phyloP scores from a whole-genome alignment of 2,888 invertebrate species.

The Onthophagus sagittarius region DNA sequence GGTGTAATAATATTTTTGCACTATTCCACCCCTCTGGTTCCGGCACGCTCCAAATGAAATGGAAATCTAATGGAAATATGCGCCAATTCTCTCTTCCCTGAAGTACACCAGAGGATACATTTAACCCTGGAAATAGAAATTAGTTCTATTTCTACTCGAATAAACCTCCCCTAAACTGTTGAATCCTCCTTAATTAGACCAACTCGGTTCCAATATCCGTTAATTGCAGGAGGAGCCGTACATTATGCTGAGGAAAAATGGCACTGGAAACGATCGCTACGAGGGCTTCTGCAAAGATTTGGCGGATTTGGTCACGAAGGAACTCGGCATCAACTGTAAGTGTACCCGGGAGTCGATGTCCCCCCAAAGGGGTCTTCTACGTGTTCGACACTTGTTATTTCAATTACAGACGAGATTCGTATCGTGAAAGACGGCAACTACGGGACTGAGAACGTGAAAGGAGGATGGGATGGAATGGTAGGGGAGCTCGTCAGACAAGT shows the following conservation, averaged over 20 bases:
- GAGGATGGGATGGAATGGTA: slow-evolving; percentile 85
- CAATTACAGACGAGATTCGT: slow-evolving; percentile 71
- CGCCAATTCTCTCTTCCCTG: slow-evolving; percentile 1
- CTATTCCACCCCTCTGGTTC: not conserved
- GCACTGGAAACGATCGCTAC: slow-evolving; percentile 72
- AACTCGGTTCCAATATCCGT: not conserved
- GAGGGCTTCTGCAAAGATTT: slow-evolving; percentile 93
- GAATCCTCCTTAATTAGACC: not conserved
- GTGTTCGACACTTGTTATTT: slow-evolving; percentile 15
- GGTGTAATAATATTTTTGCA: not conserved
- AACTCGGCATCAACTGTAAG: slow-evolving; percentile 82
- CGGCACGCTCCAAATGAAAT: slow-evolving; percentile 3
- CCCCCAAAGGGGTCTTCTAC: not conserved
- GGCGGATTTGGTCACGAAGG: slow-evolving; percentile 74
- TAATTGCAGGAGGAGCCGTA: slow-evolving; percentile 76
- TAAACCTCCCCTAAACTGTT: not conserved
- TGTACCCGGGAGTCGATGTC: slow-evolving; percentile 29
- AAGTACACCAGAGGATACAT: not conserved
- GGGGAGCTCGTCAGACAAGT: slow-evolving; percentile 85
- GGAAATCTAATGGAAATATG: slow-evolving; percentile 10
- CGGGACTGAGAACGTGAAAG: slow-evolving; percentile 72
- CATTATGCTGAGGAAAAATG: slow-evolving; percentile 69
- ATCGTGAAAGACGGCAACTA: slow-evolving; percentile 84
- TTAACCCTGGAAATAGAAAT: not conserved
- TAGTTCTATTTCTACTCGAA: not conserved